Base-by-base conservation (phyloP, 2,113 vertebrate genomes). In the Cebidichthys violaceus region DNA sequence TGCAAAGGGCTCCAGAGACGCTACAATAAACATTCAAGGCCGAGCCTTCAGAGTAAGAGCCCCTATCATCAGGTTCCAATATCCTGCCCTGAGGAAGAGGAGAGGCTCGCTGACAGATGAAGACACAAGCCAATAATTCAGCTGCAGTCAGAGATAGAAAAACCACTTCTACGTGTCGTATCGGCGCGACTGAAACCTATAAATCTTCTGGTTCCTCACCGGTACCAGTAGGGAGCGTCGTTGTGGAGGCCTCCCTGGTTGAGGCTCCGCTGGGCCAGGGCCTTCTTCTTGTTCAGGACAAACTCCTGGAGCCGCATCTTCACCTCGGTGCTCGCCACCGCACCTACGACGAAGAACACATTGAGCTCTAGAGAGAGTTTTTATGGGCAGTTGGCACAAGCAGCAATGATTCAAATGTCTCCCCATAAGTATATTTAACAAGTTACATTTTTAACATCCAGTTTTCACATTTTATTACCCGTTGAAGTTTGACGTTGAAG, bases 281-380 rank as follows among this genome's bases (percentile, higher is more conserved):
- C 98, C 84, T 99, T 99, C 95, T 99, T 99, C 89, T 99, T 99
- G 87, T 99, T 99, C 61, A 99, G 94, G 71, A 99, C 98, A 64
- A 99, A 99, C 87, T 99, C 98, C 83, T 99, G 98, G 3, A 99
- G 89, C 65, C 98, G 97, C 97, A 99, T 97, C 94, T 99, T 99
- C 73, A 99, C 98, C 92, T 99, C 98, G 0, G 98, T 99, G 87
- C 98, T 99, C 68, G 98, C 98, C 89, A 99, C 98, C 0, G 98
- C 98, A 78, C 98, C 98, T 99, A 1, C 14, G 3, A 50, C 1
- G 2, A 1, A 29, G 47, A 37, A 35, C 1, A 61, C 54, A 31
- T 9, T 22, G 24, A 59, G 20, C 10, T 54, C 9, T 50, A 6
- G 35, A 20, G 31, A 37, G 9, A 11, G 33, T 24, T 9, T 7